A percentile compares a stretch with the other conserved stretches of the same genome.
Conservation (phyloP, 2,113 vertebrate species). For the Brienomyrus brachyistius region DNA sequence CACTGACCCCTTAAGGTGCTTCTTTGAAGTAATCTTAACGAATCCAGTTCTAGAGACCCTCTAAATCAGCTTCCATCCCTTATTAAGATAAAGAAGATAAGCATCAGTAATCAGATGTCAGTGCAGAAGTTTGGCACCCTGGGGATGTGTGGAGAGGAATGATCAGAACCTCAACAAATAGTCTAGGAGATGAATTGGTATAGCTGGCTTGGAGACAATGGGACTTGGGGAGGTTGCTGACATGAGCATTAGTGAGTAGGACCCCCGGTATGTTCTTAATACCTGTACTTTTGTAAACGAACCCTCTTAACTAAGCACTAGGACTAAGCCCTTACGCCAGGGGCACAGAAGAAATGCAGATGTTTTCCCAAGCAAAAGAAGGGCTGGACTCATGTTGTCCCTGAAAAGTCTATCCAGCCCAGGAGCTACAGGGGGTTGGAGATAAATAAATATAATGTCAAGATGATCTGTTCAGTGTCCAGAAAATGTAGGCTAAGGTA, state of each 20-base stretch:
- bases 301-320: no score
- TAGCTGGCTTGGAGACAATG: not conserved
- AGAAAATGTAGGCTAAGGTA: not conserved
- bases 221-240: not conserved
- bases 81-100: conserved; percentile 49
- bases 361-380: not conserved
- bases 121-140: not conserved
- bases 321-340: not conserved
- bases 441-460: not conserved
- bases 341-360: not conserved
- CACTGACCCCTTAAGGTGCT: conserved; percentile 12
- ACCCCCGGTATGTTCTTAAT: not conserved
- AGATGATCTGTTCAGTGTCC: not conserved
- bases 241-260: not conserved
- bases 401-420: not conserved
- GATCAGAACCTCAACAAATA: not conserved
- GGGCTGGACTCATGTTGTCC: not conserved
- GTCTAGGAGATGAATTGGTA: not conserved
- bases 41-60: conserved; percentile 34
- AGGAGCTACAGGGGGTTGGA: not conserved
- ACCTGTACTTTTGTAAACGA: not conserved
- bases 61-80: conserved; percentile 41
- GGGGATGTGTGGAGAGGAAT: not conserved
- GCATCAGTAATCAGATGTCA: conserved; percentile 18
- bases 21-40: conserved; percentile 42